Base-by-base conservation (phyloP, 2,797 vertebrate genomes). In the Onychomys arenicola region DNA sequence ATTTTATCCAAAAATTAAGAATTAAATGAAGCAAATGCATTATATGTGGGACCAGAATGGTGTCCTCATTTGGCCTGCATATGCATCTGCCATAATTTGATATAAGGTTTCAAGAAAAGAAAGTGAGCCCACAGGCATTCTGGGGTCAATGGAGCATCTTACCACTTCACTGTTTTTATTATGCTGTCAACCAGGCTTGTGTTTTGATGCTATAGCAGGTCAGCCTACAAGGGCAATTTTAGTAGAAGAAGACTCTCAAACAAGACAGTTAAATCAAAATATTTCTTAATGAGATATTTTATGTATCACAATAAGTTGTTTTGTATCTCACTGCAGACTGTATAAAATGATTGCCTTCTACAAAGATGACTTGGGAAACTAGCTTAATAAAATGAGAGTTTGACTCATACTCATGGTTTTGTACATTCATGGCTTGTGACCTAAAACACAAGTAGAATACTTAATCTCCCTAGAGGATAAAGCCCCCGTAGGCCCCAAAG, bases 231-330 rank as follows among this genome's bases (percentile, higher is more conserved):
- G 7, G 90, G 25, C 82, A 82, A 88, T 57, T 89, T 91, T 91
- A 61, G 52, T 61, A 90, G 91, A 81, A 81, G 49, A 84, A 95
- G 67, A 55, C 27, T 55, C 92, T 93, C 67, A 61, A 95, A 93
- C n/a, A 95, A 37, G 71, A 94, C 92, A 80, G 91, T 95, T 89
- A n/a, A 81, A 46, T 37, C 61, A 89, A 73, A 90, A 46, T 63
- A 76, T 61, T 91, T 92, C 49, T 13, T 76, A 89, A 96, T n/a
- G 17, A 87, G 90, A 81, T 85, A 92, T 55, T 67, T 85, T n/a
- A 75, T 29, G 73, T 19, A n/a, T 55, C 19, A 89, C 87, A 77
- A 5, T 49, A 55, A 89, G 16, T 92, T 93, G 23, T 92, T 61
- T 40, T 88, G 46, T 93, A 59, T 86, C 43, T 92, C 57, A 40